Conservation (phyloP, 2,888 invertebrate species). For the Aricia artaxerxes region DNA sequence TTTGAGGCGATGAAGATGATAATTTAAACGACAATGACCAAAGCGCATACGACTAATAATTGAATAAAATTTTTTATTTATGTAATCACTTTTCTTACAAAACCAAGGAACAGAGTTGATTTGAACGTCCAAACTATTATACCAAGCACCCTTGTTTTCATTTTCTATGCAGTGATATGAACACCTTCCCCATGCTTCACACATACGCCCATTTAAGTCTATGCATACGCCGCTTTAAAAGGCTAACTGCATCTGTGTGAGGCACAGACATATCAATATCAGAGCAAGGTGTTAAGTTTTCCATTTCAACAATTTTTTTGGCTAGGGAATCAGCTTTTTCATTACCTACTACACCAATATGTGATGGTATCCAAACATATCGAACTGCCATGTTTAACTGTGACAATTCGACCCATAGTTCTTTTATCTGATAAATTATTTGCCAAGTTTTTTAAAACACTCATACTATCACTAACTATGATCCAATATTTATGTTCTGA, state of each 20-base stretch:
- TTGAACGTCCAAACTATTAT: neutral
- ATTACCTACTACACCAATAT: slow-evolving; percentile 12
- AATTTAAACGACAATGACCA: slow-evolving; percentile 18
- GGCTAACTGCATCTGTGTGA: neutral
- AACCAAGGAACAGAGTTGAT: slow-evolving; percentile 20
- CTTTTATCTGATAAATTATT: neutral
- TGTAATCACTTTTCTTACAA: neutral
- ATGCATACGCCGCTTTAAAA: neutral
- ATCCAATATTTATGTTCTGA: neutral
- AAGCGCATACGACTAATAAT: slow-evolving; percentile 16
- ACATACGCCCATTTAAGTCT: no score
- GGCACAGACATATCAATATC: neutral
- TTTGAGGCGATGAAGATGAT: slow-evolving; percentile 16
- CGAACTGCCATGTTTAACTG: neutral
- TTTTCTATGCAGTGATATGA: neutral
- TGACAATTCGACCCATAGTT: neutral
- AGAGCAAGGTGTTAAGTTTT: neutral
- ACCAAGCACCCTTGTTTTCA: slow-evolving; percentile 13
- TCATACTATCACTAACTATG: neutral
- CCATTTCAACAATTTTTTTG: neutral
- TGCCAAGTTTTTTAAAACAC: neutral
- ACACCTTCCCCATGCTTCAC: neutral
- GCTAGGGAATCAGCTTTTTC: slow-evolving; percentile 19
- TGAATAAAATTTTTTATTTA: neutral
- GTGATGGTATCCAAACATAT: slow-evolving; percentile 25